Conservation (phyloP, 2,797 vertebrate species). For the Geotrypetes seraphini region DNA sequence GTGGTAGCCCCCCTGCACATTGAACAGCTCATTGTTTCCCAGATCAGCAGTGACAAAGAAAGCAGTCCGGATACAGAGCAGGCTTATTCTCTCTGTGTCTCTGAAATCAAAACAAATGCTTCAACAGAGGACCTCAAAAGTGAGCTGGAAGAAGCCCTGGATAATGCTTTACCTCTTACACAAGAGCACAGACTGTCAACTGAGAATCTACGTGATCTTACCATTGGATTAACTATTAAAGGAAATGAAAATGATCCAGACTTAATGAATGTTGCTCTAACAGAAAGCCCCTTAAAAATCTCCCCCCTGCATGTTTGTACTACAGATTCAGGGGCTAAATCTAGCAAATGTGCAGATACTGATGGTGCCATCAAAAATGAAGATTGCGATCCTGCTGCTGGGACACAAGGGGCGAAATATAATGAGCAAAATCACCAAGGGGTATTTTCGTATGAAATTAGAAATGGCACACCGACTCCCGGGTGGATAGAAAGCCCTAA, state of each 20-base stretch:
- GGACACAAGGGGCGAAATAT: slow-evolving; percentile 18
- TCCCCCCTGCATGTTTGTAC: not conserved
- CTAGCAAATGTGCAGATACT: slow-evolving; percentile 8
- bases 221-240: slow-evolving; percentile 27
- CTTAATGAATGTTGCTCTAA: slow-evolving; percentile 7
- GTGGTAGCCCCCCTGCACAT: slow-evolving; percentile 49
- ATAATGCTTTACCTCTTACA: slow-evolving; percentile 34
- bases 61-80: slow-evolving; percentile 25
- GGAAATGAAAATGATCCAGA: slow-evolving; percentile 36
- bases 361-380: slow-evolving; percentile 8
- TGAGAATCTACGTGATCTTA: slow-evolving; percentile 33
- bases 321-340: slow-evolving; percentile 15
- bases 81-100: not conserved
- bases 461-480: slow-evolving; percentile 31
- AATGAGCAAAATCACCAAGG: slow-evolving; percentile 10
- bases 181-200: slow-evolving; percentile 50
- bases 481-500: slow-evolving; percentile 46
- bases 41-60: slow-evolving; percentile 49
- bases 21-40: slow-evolving; percentile 45
- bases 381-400: not conserved
- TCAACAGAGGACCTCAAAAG: not conserved
- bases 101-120: slow-evolving; percentile 16
- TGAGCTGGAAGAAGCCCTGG: slow-evolving; percentile 2
- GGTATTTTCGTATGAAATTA: slow-evolving; percentile 6
- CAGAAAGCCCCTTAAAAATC: slow-evolving; percentile 2